Conservation (phyloP, 2,797 vertebrate species). For the Hyperoplus immaculatus region DNA sequence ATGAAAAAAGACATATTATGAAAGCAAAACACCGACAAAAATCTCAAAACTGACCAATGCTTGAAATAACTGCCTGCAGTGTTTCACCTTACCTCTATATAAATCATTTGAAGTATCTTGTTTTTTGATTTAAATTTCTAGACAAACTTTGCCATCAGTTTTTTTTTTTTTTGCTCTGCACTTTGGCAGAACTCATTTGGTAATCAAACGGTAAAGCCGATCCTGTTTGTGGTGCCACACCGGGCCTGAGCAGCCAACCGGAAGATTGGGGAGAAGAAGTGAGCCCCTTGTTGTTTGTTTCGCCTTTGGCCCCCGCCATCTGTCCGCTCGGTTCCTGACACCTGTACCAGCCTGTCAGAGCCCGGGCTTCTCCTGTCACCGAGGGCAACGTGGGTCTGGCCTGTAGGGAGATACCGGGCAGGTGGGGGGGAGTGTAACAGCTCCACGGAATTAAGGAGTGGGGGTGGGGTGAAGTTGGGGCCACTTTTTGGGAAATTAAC, state of each 20-base stretch:
- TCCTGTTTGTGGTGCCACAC: constrained; percentile 59
- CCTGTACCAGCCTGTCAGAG: constrained; percentile 84
- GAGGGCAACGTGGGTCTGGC: constrained; percentile 60
- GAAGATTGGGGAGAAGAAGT: constrained; percentile 80
- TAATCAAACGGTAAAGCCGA: constrained; percentile 21
- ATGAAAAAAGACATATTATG: too few species aligned
- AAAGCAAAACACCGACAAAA: too few species aligned
- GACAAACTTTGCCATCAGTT: too few species aligned
- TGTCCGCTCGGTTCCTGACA: constrained; percentile 82
- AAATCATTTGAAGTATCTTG: not conserved
- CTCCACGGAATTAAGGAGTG: constrained; percentile 35
- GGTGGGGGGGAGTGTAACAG: constrained; percentile 31
- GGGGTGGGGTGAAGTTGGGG: constrained; percentile 69
- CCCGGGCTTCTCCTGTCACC: constrained; percentile 66
- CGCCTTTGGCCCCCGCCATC: constrained; percentile 83
- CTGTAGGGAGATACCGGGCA: constrained; percentile 48
- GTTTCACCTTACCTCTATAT: too few species aligned
- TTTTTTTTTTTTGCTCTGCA: not conserved
- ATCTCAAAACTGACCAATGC: too few species aligned
- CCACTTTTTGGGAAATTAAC: constrained; percentile 54
- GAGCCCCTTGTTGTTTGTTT: constrained; percentile 78
- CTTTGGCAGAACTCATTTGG: constrained; percentile 20
- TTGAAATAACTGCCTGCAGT: too few species aligned
- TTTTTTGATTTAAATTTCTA: not conserved
- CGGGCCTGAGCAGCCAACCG: constrained; percentile 78